Evolutionary conservation across 1,140 invertebrate species (phyloP), one percentile per base, ranked within the genome.

Genomic region (Polypedilum vanderplanki): DNA sequence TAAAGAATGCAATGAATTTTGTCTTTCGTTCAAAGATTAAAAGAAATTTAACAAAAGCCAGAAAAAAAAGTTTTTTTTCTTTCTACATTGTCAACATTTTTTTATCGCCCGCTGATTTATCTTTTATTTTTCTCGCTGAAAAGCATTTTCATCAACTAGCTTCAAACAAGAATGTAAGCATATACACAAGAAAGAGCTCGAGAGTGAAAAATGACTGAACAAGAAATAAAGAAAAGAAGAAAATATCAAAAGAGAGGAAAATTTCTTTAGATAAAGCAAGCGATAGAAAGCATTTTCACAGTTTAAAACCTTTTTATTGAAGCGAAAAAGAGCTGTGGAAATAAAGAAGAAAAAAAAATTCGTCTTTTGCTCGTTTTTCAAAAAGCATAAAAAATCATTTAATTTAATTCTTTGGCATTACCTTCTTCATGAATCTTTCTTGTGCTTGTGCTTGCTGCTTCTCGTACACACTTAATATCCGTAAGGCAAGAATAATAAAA

Each of bases 321-420:
- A 70, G 20, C 65, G 65, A 70, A 70, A 57, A 57, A 33, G 12
- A 57, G 46, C 46, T 33, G 24, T 17, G 46, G 46, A 57, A 57
- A n/a, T n/a, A 57, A 57, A 57, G 46, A 70, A 22, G 65, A 70
- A 70, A 70, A 67, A 18, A 8, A 20, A 67, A 67, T 5, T 67
- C 18, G 8, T 7, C 10, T 20, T 20, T 70, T n/a, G 9, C 15
- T 70, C 20, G 65, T 20, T 70, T 70, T 70, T 17, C 12, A 57
- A 57, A 7, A 57, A 57, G 46, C 46, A 57, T 4, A 57, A 57
- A 57, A 57, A 57, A 57, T 70, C 65, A 70, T 70, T 70, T 70
- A 70, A 70, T 70, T 70, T 70, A 70, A 70, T 70, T 70, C 65
- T 10, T 57, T 57, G n/a, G n/a, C 46, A 57, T 57, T 57, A 57